These are phyloP conservation scores for Calliphora vicina DNA, from an alignment of 1,140 invertebrate species.

Conservation along the genomic window DNA sequence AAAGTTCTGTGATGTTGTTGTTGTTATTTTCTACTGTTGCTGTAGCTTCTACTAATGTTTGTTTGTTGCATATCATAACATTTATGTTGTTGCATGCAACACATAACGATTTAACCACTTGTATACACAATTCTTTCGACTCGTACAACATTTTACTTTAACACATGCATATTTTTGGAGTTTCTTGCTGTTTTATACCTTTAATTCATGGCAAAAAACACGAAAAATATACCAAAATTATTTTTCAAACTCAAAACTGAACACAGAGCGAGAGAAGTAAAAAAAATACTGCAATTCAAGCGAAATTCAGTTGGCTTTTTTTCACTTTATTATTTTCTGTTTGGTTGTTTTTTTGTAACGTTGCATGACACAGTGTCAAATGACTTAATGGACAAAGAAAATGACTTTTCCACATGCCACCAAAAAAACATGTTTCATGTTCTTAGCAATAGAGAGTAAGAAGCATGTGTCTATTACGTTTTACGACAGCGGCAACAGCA, in stretches of 20 bases:
- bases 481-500: too few species aligned
- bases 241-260: neutral
- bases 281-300: neutral
- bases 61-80: neutral
- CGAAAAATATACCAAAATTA: neutral
- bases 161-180: too few species aligned
- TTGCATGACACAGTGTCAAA: slow-evolving; percentile 35
- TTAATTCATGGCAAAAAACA: neutral
- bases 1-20: neutral
- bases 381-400: slow-evolving; percentile 36
- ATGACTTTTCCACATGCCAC: slow-evolving; percentile 35
- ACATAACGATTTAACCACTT: neutral
- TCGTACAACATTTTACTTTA: neutral
- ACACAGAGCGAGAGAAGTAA: neutral
- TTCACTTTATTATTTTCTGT: too few species aligned
- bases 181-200: neutral
- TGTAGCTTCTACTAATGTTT: neutral
- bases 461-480: neutral
- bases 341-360: neutral
- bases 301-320: neutral
- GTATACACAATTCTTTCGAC: neutral
- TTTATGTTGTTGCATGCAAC: slow-evolving; percentile 8
- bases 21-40: slow-evolving; percentile 28
- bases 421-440: neutral
- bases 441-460: neutral